Base-by-base conservation (phyloP, 2,888 invertebrate species). In the Dasysyrphus tricinctus region DNA sequence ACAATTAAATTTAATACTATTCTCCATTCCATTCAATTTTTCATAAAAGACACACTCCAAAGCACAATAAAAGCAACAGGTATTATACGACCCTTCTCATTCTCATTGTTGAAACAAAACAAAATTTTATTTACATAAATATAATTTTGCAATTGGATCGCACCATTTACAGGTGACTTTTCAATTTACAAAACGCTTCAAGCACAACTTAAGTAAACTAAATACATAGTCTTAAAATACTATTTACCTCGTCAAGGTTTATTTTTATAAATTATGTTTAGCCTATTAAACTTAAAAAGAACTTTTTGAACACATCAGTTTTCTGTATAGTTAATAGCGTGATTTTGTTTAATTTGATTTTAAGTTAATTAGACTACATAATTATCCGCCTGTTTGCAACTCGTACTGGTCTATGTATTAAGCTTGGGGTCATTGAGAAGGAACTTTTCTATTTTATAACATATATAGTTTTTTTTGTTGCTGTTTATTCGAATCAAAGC, bases 71-170 rank as follows among this genome's bases (percentile, higher is more conserved):
- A 1, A 67, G 16, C 67, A 67, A 67, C 67, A 67, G 67, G 69
- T 69, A 32, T 24, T 54, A n/a, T n/a, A 1, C n/a, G n/a, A 47
- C 7, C 12, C 5, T 61, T 54, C 39, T 65, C 4, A 16, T 61
- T 54, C 39, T 65, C 4, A 16, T 69, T 56, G 39, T 42, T 49
- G 34, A 67, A 81, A 72, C 34, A 12, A 49, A 61, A 32, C 32
- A 32, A 32, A 74, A 80, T 81, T 63, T 39, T 29, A 77, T 85
- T 85, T 54, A 65, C 85, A 85, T 85, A 44, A n/a, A n/a, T 44
- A 69, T 80, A 78, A 78, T 70, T 85, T 80, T 78, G 63, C 69
- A 85, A 80, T 77, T 80, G 76, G 77, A 80, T 61, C 72, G 56
- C 61, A 61, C 59, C 7, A 19, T 9, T 34, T 34, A 19, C 34